Evolutionary conservation across 1,140 invertebrate genomes (phyloP).

Genomic region (Calliopsis andreniformis): DNA sequence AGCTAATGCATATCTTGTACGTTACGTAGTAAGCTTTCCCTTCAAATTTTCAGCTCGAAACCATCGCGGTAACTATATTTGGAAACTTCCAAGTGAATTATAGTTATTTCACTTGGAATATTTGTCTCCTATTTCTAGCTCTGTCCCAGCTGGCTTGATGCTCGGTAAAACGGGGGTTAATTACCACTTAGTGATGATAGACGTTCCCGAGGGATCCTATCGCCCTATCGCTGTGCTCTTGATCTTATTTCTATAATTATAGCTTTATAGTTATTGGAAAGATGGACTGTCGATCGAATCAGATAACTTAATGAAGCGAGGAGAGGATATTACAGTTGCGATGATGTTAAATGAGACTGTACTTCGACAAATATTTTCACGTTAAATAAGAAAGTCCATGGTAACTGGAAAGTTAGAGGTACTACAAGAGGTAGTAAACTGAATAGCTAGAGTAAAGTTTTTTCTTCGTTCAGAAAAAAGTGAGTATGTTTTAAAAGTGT

Average conservation of each 20-base stretch:
- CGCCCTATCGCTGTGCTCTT: slow-evolving; percentile 1
- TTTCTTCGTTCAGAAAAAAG: too few relatives aligned
- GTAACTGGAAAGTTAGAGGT: too few relatives aligned
- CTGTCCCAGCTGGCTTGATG: slow-evolving; percentile 39
- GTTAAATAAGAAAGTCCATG: too few relatives aligned
- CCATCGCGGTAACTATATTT: background rate
- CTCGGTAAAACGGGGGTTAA: slow-evolving; percentile 58
- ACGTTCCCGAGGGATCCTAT: slow-evolving; percentile 16
- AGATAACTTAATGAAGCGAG: background rate
- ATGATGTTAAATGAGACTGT: background rate
- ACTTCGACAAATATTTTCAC: too few relatives aligned
- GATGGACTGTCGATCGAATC: background rate
- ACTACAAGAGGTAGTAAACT: too few relatives aligned
- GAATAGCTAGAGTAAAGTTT: too few relatives aligned
- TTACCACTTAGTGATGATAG: slow-evolving; percentile 59
- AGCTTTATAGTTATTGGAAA: slow-evolving; percentile 10
- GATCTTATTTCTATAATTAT: slow-evolving; percentile 25
- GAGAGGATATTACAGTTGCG: background rate
- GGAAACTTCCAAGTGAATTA: background rate
- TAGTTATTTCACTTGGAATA: background rate
- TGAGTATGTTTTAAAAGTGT: too few relatives aligned
- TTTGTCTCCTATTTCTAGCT: slow-evolving; percentile 46
- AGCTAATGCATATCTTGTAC: background rate
- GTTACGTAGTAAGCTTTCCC: background rate
- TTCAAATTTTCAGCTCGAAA: background rate